Percentiles rank a stretch among this genome's conserved stretches.
These are phyloP conservation scores for Falcaria lacertinaria DNA, from an alignment of 2,888 invertebrate species.

Conservation along the genomic window DNA sequence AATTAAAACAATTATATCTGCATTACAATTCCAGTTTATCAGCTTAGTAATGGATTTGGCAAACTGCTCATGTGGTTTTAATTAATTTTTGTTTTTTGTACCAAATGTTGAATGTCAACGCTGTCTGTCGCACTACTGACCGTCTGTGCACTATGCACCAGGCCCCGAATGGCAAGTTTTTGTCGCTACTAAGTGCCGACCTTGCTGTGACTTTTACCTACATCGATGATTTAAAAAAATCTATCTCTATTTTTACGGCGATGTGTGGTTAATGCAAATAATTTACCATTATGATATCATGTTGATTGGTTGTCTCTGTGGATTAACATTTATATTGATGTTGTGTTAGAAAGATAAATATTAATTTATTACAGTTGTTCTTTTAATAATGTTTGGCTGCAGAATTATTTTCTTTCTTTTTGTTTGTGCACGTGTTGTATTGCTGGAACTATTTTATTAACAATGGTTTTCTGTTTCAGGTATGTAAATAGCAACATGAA, in stretches of 20 bases:
- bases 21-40: no score
- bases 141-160: constrained; percentile 14
- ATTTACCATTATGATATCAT: constrained; percentile 30
- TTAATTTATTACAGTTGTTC: no score
- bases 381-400: no score
- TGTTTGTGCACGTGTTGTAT: no score
- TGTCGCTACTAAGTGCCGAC: constrained; percentile 24
- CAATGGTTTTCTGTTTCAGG: constrained; percentile 32
- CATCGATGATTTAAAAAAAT: constrained; percentile 37
- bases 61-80: background rate
- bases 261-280: constrained; percentile 34
- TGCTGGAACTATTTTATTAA: constrained; percentile 6
- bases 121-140: constrained; percentile 24
- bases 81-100: background rate
- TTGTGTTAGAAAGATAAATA: no score
- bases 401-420: no score
- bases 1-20: no score
- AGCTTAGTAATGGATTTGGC: background rate
- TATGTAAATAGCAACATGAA: constrained; percentile 18
- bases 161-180: constrained; percentile 35
- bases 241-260: constrained; percentile 29
- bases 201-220: constrained; percentile 45
- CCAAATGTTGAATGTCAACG: constrained; percentile 2
- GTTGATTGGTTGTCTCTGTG: background rate
- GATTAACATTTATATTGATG: constrained; percentile 1